Evolutionary conservation across 2,797 vertebrate genomes (phyloP).

Genomic region (Cyclopterus lumpus): DNA sequence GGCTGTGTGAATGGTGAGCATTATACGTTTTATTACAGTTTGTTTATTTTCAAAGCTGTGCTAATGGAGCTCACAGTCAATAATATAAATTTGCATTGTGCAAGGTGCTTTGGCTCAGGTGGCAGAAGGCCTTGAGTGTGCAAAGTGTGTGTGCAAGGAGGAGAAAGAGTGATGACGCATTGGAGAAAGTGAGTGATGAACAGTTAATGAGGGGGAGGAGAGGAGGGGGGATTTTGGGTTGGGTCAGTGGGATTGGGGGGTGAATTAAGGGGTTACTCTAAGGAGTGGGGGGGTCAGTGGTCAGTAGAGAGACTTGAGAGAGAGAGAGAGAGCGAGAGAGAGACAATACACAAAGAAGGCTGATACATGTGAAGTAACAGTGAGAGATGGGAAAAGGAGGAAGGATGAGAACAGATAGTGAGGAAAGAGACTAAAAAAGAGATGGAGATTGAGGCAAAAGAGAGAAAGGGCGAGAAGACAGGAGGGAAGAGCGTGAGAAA

Average conservation of each 20-base stretch:
- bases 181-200: conserved; percentile 42
- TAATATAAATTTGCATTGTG: conserved; percentile 62
- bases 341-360: background rate
- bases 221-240: conserved; percentile 6
- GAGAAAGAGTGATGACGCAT: conserved; percentile 24
- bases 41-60: conserved; percentile 44
- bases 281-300: conserved; percentile 15
- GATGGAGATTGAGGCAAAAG: conserved; percentile 40
- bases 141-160: conserved; percentile 8
- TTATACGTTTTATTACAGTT: conserved; percentile 15
- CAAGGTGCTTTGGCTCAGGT: conserved; percentile 57
- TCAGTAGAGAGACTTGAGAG: background rate
- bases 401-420: conserved; percentile 19
- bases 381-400: background rate
- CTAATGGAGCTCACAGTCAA: conserved; percentile 49
- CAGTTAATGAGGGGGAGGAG: conserved; percentile 12
- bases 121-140: conserved; percentile 38
- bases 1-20: background rate
- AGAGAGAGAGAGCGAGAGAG: background rate
- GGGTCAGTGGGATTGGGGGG: background rate
- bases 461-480: conserved; percentile 20
- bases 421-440: conserved; percentile 29
- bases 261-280: conserved; percentile 13
- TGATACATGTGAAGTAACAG: conserved; percentile 28
- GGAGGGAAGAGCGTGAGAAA: conserved; percentile 46